Base-by-base conservation (phyloP, 1,140 invertebrate species). In the Meloidogyne chitwoodi region DNA sequence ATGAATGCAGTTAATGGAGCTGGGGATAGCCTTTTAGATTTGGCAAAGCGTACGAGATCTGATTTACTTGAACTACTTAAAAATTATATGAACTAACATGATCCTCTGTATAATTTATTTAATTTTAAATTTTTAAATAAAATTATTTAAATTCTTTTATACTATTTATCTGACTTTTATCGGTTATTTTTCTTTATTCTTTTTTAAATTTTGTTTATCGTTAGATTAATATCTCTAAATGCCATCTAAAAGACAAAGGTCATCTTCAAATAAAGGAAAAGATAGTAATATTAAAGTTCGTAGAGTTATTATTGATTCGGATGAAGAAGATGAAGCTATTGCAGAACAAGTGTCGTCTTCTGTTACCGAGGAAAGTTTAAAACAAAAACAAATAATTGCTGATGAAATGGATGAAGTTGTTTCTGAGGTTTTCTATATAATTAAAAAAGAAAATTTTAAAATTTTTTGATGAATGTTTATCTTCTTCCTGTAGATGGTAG, bases 21-120 rank as follows among this genome's bases (percentile, higher is more conserved):
- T 31, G 84, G 84, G 22, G 84, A 85, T 27, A 85, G 83, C n/a
- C 84, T 85, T 31, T 31, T 84, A 26, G 72, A 71, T 63, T 61
- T 85, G 27, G 84, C 84, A 2, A 68, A 74, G 68, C 69, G 84
- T 74, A 56, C 65, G 14, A 68, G 74, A 10, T 44, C 75, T 38
- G 63, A 76, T 44, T 74, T 82, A 19, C 26, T 41, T 31, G 81
- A 82, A 26, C 16, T 82, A 22, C 8, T 82, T 16, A 48, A 77
- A 56, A 29, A n/a, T 27, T 56, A 56, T 61, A 61, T 73, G 70
- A 62, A 62, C 27, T 73, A 63, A 64, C 27, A 6, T n/a, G 19
- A 31, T 31, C n/a, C 0, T 4, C n/a, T 26, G 3, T 31, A 16
- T 14, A 38, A 16, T 22, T 19, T 66, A 29, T 38, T 66, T 66